Evolutionary conservation across 2,113 vertebrate species (phyloP), one percentile per base, ranked within the genome.

Genomic region (Paradoxurus hermaphroditus): DNA sequence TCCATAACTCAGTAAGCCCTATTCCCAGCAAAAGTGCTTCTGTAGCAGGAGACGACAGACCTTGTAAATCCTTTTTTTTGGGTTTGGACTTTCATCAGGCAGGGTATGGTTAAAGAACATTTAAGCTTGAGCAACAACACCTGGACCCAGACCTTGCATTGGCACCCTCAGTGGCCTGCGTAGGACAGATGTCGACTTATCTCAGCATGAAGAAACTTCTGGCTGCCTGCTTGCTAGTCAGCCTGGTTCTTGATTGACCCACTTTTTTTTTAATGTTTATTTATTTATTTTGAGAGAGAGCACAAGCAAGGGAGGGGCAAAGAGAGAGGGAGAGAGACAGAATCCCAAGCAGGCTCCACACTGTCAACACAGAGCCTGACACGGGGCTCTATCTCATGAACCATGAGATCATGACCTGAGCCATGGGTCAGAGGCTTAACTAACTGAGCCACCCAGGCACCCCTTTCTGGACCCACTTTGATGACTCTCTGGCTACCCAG

Each of bases 391-490:
- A 49, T 49, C 49, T 49, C 49, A 49, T 49, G 49, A 49, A 49
- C 49, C 49, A 3, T 49, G 49, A 49, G 49, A 49, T 49, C 49
- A 49, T 49, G 49, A 49, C 49, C 49, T 49, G 49, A 49, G 49
- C 49, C 49, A 14, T 13, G 49, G 49, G 49, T 49, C 49, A 49
- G 49, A 49, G 49, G 49, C 49, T 13, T 49, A 49, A 14, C 49
- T 13, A 3, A 49, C 49, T 49, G 2, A 49, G 49, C 49, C 49
- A 10, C 13, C 49, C 12, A 14, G 3, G 49, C 14, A 49, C 49
- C 49, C 49, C 85, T 96, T 65, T 8, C 13, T 75, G 94, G 81
- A 92, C 67, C 49, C 65, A 95, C 72, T 95, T 91, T 34, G 16
- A 75, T 59, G 44, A 36, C 1, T 92, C 19, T 31, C 31, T 79